Percentiles rank a stretch among this genome's conserved stretches.
Evolutionary conservation across 2,113 vertebrate species (phyloP).

Genomic region (Catharus minimus): DNA sequence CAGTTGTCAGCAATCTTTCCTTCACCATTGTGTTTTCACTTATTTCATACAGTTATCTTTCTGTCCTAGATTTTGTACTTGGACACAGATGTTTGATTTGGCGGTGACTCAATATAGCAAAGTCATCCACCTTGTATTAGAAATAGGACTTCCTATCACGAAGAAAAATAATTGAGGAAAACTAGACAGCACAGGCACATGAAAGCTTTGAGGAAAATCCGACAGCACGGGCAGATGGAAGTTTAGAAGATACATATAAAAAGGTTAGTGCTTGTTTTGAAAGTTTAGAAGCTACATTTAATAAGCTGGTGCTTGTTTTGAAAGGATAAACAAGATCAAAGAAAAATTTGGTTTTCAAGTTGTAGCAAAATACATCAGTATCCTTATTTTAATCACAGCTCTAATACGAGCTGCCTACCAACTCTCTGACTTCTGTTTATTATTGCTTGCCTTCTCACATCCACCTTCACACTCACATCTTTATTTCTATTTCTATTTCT

Average conservation of each 20-base stretch:
- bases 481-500: neutral
- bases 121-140: constrained; percentile 8
- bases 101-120: neutral
- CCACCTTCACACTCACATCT: neutral
- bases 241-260: neutral
- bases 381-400: neutral
- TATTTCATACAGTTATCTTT: neutral
- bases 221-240: neutral
- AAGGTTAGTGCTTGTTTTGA: neutral
- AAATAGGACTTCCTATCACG: constrained; percentile 7
- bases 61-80: neutral
- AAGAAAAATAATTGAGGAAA: neutral
- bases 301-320: neutral
- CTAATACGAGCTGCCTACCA: neutral
- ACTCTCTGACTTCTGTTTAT: neutral
- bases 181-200: neutral
- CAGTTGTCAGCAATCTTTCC: constrained; percentile 7
- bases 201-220: neutral
- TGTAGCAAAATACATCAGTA: neutral
- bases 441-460: neutral
- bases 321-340: neutral
- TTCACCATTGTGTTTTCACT: constrained; percentile 4
- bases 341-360: neutral
- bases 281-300: neutral
- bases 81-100: constrained; percentile 11